Evolutionary conservation across 2,888 invertebrate species (phyloP).

Genomic region (Oscheius sp.): DNA sequence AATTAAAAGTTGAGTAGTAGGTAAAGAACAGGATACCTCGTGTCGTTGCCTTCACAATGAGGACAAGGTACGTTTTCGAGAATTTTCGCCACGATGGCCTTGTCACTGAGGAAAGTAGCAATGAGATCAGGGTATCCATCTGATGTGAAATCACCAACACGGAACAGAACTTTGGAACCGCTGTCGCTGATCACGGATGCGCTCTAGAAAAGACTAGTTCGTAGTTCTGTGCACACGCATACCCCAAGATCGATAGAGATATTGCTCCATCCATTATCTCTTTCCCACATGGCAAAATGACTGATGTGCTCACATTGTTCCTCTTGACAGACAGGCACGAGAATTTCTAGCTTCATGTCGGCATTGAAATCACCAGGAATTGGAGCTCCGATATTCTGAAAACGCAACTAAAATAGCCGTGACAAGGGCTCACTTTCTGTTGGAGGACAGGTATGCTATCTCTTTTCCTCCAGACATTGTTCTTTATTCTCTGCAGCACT

Average conservation of each 20-base stretch:
- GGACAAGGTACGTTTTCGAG: conserved; percentile 58
- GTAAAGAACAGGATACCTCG: conserved; percentile 30
- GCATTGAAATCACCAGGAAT: conserved; percentile 66
- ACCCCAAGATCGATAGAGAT: conserved; percentile 19
- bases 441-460: conserved; percentile 19
- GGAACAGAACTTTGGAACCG: conserved; percentile 57
- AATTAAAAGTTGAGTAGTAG: not conserved
- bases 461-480: conserved; percentile 20
- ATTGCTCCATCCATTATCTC: conserved; percentile 29
- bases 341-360: conserved; percentile 62
- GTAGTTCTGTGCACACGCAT: too few relatives aligned
- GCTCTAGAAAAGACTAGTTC: conserved; percentile 10
- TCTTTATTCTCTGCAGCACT: conserved; percentile 38
- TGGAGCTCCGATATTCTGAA: conserved; percentile 52
- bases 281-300: conserved; percentile 40
- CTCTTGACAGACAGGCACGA: conserved; percentile 66
- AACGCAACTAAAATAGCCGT: not conserved
- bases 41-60: conserved; percentile 55
- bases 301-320: conserved; percentile 45
- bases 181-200: conserved; percentile 37
- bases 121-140: conserved; percentile 70
- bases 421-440: conserved; percentile 3
- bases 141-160: conserved; percentile 69
- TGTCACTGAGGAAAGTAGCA: conserved; percentile 4
- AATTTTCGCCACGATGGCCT: conserved; percentile 42